Base-by-base conservation (phyloP, 2,113 vertebrate species). In the Miniopterus natalensis region DNA sequence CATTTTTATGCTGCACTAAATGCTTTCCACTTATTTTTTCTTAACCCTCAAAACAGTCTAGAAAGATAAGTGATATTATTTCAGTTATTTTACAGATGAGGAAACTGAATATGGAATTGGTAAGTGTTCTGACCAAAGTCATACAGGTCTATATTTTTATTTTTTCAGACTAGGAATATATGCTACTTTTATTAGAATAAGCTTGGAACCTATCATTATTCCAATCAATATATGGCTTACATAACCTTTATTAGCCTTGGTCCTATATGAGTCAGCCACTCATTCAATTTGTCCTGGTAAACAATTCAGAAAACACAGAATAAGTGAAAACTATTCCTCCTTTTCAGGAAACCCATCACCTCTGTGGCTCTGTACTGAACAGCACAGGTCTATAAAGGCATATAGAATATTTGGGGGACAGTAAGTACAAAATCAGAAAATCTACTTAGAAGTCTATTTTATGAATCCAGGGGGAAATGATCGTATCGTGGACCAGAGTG, bases 21-120 rank as follows among this genome's bases (percentile, higher is more conserved):
- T 73, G 14, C 1, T 96, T 84, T 71, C 42, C 9, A 88, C 25
- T 27, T 87, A 42, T 59, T 70, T n/a, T 42, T 12, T 90, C 20
- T 74, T 88, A 84, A 74, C 18, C 2, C 8, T 79, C 18, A 73
- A 91, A 83, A 83, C 59, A 66, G 51, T 42, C 12, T 78, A 49
- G 27, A 63, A 47, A 57, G 11, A 6, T 71, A 47, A 42, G 23
- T 55, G n/a, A 47, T 65, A 88, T 36, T 49, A 78, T 36, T 88
- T 78, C 49, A 89, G 29, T 77, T 83, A 55, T 77, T 95, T 96
- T 79, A 81, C 8, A 53, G 45, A 75, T 49, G 4, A 77, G 3
- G 15, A 78, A 95, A 88, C 6, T 68, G 55, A 47, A 66, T 23
- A 86, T 27, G 31, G 14, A 87, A 53, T 17, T 68, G 8, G 47